Percentiles rank a stretch among this genome's conserved stretches.
These are phyloP conservation scores for Nymphicus hollandicus DNA, from an alignment of 2,113 vertebrate species.

Conservation along the genomic window DNA sequence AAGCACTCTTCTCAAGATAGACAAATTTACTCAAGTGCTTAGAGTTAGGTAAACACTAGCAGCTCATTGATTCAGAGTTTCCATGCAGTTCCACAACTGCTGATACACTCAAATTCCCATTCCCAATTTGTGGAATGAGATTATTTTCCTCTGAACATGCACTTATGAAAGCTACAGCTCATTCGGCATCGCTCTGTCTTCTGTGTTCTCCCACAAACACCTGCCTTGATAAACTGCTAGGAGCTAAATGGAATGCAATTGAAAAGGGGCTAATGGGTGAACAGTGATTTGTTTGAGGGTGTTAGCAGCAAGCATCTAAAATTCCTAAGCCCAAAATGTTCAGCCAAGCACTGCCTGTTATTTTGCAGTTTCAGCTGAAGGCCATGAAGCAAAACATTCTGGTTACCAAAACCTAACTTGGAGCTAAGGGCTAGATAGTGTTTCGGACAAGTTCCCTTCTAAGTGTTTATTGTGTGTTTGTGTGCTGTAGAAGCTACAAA, in stretches of 20 bases:
- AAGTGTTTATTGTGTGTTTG: neutral
- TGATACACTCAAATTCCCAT: neutral
- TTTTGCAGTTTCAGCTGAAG: neutral
- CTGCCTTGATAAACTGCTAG: neutral
- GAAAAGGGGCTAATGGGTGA: neutral
- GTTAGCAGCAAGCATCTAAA: neutral
- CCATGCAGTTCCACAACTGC: neutral
- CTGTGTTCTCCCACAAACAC: conserved; percentile 6
- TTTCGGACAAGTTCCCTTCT: neutral
- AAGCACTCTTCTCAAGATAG: conserved; percentile 12
- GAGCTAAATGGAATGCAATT: neutral
- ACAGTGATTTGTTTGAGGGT: neutral
- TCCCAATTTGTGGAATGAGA: neutral
- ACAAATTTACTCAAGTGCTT: conserved; percentile 48
- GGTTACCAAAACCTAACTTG: neutral
- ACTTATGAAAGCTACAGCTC: neutral
- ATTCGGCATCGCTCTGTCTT: neutral
- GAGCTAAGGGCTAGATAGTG: neutral
- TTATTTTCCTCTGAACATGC: neutral
- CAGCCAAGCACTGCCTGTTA: neutral
- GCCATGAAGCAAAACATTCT: neutral
- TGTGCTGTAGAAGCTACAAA: neutral
- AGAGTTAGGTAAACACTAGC: neutral
- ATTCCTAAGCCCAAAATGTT: neutral
- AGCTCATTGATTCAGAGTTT: neutral